A percentile compares a stretch with the other conserved stretches of the same genome.
phyloP scores from a whole-genome alignment of 2,888 invertebrate species.

The Mimas tiliae region DNA sequence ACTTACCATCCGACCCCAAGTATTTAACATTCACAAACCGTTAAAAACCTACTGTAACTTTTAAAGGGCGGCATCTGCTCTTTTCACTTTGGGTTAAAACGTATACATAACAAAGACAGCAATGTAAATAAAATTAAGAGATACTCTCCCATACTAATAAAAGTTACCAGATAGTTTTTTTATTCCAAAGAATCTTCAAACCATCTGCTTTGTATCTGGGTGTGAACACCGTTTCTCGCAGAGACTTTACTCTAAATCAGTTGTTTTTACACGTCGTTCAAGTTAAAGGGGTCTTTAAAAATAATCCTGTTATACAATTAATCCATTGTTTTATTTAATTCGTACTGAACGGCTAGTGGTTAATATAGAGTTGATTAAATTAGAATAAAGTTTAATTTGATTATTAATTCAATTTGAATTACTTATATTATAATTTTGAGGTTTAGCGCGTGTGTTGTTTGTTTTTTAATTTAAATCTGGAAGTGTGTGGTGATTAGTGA shows the following conservation, averaged over 20 bases:
- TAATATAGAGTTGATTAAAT: background rate
- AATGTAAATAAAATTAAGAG: background rate
- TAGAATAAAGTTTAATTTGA: background rate
- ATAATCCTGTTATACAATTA: background rate
- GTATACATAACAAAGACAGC: background rate
- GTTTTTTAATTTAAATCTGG: no score
- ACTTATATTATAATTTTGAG: no score
- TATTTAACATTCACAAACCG: no score
- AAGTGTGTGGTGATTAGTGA: no score
- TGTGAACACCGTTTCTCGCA: slow-evolving; percentile 6
- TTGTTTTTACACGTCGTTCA: slow-evolving; percentile 5
- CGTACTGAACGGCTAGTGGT: background rate
- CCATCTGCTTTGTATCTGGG: slow-evolving; percentile 32
- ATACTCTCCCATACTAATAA: background rate
- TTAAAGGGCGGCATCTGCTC: no score
- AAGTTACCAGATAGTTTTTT: slow-evolving; percentile 18
- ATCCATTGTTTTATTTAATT: slow-evolving; percentile 20
- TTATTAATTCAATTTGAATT: background rate
- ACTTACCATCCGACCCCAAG: no score
- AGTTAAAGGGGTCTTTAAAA: background rate
- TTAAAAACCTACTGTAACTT: no score
- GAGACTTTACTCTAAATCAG: background rate
- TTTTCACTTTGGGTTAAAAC: background rate
- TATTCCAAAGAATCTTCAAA: slow-evolving; percentile 25
- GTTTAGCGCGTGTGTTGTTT: no score